Evolutionary conservation across 2,797 vertebrate species (phyloP).

Genomic region (Dromococcyx pavoninus): DNA sequence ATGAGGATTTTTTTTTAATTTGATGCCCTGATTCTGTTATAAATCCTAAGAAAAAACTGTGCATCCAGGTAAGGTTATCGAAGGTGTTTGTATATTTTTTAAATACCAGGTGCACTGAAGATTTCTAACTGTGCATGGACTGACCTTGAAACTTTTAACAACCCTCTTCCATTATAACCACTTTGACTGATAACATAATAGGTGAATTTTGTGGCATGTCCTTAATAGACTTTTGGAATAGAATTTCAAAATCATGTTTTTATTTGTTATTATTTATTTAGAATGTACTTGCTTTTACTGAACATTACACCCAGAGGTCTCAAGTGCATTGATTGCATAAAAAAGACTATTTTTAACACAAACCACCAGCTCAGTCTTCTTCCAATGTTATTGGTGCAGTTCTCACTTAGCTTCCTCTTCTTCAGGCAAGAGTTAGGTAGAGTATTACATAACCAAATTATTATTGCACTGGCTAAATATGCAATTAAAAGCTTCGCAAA

Average conservation of each 20-base stretch:
- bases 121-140: not conserved
- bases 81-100: not conserved
- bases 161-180: not conserved
- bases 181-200: not conserved
- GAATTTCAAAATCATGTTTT: not conserved
- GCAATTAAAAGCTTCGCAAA: not conserved
- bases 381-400: not conserved
- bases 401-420: not conserved
- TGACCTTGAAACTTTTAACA: not conserved
- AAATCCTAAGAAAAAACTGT: not conserved
- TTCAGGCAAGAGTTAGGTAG: not conserved
- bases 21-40: not conserved
- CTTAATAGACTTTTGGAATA: not conserved
- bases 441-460: not conserved
- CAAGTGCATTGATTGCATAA: not conserved
- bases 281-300: not conserved
- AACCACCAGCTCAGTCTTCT: not conserved
- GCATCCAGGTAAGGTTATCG: not conserved
- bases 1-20: not conserved
- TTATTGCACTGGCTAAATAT: not conserved
- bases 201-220: not conserved
- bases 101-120: not conserved
- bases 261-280: conserved; percentile 6
- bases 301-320: not conserved
- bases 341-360: not conserved